A percentile compares a stretch with the other conserved stretches of the same genome.
phyloP scores from a whole-genome alignment of 2,113 vertebrate genomes.

The Aegypius monachus region DNA sequence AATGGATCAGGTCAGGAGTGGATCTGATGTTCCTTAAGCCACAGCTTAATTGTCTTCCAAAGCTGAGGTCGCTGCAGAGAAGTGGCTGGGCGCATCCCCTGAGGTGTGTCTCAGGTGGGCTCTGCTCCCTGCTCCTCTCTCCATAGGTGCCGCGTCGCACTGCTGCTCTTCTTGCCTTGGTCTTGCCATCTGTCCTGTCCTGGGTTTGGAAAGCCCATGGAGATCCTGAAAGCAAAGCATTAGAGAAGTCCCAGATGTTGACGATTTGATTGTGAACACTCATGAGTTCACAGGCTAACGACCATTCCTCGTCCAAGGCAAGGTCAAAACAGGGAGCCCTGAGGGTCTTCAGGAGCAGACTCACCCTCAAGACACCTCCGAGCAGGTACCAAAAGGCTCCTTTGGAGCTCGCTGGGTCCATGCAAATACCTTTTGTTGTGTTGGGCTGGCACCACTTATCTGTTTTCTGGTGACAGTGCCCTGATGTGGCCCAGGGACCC shows the following conservation, averaged over 20 bases:
- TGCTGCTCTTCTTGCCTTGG: neutral
- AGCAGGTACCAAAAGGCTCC: neutral
- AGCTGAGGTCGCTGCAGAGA: neutral
- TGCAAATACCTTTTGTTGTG: neutral
- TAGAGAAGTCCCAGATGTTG: neutral
- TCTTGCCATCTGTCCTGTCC: neutral
- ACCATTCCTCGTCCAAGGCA: neutral
- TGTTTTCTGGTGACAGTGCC: neutral
- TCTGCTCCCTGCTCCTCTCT: neutral
- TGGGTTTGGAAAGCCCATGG: fast-evolving
- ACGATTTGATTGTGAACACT: fast-evolving
- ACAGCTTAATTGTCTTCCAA: neutral
- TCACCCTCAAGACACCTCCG: fast-evolving
- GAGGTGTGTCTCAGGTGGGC: neutral
- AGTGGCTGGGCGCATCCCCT: neutral
- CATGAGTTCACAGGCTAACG: neutral
- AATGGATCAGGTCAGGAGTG: fast-evolving
- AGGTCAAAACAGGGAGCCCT: neutral
- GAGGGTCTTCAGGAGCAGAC: neutral
- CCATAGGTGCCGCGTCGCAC: fast-evolving
- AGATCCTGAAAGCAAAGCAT: neutral
- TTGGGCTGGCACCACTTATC: neutral
- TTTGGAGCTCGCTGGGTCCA: fast-evolving
- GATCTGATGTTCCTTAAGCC: neutral
- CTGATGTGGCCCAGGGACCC: neutral